phyloP scores from a whole-genome alignment of 2,113 vertebrate species.

The Oncorhynchus mykiss region DNA sequence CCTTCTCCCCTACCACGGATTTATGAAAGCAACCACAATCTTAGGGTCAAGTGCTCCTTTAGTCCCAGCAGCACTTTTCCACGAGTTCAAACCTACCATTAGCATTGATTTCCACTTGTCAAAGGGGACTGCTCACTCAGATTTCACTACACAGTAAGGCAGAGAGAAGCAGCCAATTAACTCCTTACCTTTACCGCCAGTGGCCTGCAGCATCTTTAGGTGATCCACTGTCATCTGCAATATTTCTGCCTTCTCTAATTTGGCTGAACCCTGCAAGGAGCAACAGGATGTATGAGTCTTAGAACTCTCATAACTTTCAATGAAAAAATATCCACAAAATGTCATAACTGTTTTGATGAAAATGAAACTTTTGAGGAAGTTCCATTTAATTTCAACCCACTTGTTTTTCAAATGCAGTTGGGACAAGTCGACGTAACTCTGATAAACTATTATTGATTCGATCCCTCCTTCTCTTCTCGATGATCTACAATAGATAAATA shows the following conservation, averaged over 20 bases:
- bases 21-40: conserved; percentile 93
- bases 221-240: conserved; percentile 99
- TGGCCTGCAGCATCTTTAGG: conserved; percentile 93
- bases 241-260: conserved; percentile 98
- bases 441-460: conserved; percentile 95
- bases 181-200: conserved; percentile 90
- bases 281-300: conserved; percentile 20
- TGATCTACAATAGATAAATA: conserved; percentile 77
- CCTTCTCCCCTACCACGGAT: conserved; percentile 82
- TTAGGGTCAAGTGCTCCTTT: conserved; percentile 91
- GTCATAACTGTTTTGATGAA: not conserved
- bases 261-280: conserved; percentile 87
- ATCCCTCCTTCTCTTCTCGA: conserved; percentile 94
- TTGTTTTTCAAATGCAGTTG: conserved; percentile 95
- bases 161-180: conserved; percentile 15
- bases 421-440: conserved; percentile 91
- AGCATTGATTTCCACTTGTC: conserved; percentile 85
- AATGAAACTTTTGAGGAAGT: not conserved
- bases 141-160: conserved; percentile 48
- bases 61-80: conserved; percentile 88
- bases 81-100: conserved; percentile 88
- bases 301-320: not conserved
- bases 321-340: not conserved
- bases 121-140: conserved; percentile 64
- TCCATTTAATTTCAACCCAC: conserved; percentile 67